Conservation (phyloP, 2,113 vertebrate species). For the Gymnobelideus leadbeateri region DNA sequence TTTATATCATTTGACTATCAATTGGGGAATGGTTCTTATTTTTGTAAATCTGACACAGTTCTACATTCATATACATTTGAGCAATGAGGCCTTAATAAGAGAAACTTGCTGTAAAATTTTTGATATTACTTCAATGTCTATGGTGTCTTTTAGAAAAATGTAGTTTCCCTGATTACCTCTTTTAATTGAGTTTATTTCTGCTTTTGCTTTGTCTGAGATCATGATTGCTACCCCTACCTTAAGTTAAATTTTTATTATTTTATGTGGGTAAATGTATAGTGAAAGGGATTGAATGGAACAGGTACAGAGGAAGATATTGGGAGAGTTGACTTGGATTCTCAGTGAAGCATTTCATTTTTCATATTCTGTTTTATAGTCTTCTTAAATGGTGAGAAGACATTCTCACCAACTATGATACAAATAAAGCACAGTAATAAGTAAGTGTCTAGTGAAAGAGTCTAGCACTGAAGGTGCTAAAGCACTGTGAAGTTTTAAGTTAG, state of each 20-base stretch:
- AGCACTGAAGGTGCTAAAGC: background rate
- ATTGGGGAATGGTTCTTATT: background rate
- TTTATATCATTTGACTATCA: background rate
- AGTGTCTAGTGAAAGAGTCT: background rate
- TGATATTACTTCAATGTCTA: background rate
- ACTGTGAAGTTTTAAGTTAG: background rate
- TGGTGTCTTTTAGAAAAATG: background rate
- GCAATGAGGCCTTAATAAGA: background rate
- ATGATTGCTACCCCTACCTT: background rate
- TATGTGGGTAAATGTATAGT: background rate
- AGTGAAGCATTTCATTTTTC: background rate
- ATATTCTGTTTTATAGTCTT: background rate
- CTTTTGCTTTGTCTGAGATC: background rate
- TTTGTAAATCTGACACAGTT: background rate
- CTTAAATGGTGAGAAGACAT: background rate
- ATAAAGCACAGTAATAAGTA: background rate
- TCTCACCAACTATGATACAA: background rate
- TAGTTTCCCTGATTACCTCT: background rate
- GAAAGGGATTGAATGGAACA: background rate
- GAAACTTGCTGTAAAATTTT: background rate
- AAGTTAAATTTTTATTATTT: background rate
- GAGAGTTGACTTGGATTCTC: background rate
- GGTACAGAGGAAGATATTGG: background rate
- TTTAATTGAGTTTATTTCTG: background rate
- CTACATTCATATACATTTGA: background rate